These are phyloP conservation scores for Amblyraja radiata DNA, from an alignment of 2,797 vertebrate genomes.

Conservation along the genomic window DNA sequence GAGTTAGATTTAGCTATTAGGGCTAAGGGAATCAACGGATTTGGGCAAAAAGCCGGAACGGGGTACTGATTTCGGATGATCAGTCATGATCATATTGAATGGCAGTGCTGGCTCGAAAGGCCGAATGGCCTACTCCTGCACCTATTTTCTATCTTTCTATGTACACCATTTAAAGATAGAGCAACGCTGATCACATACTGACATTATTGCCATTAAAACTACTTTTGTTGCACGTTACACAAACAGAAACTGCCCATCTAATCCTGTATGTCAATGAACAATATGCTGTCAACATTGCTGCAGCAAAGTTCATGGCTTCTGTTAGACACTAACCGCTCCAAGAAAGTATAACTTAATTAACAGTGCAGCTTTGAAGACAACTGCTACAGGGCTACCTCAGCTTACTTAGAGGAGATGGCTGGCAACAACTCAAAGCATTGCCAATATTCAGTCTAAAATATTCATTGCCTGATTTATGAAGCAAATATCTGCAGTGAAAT, in stretches of 20 bases:
- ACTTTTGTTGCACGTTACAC: not conserved
- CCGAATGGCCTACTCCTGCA: too few relatives aligned
- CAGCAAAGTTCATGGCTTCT: not conserved
- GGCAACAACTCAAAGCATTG: not conserved
- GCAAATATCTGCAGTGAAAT: too few relatives aligned
- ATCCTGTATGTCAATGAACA: not conserved
- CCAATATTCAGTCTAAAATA: not conserved
- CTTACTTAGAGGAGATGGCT: not conserved
- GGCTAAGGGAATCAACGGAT: too few relatives aligned
- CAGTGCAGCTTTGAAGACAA: slow-evolving; percentile 9
- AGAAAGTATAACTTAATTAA: not conserved
- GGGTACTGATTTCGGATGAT: too few relatives aligned
- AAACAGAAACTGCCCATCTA: not conserved
- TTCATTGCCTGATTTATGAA: not conserved
- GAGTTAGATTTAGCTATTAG: too few relatives aligned
- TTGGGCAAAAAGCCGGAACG: too few relatives aligned
- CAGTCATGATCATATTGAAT: too few relatives aligned
- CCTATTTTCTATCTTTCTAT: too few relatives aligned
- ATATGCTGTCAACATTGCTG: not conserved
- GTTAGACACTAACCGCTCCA: not conserved
- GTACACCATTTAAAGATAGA: not conserved
- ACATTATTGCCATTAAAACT: not conserved
- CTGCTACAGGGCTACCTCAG: not conserved
- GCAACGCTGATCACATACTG: not conserved
- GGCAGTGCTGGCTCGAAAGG: too few relatives aligned